phyloP scores from a whole-genome alignment of 1,140 invertebrate genomes.

The Drosophila seguyi region DNA sequence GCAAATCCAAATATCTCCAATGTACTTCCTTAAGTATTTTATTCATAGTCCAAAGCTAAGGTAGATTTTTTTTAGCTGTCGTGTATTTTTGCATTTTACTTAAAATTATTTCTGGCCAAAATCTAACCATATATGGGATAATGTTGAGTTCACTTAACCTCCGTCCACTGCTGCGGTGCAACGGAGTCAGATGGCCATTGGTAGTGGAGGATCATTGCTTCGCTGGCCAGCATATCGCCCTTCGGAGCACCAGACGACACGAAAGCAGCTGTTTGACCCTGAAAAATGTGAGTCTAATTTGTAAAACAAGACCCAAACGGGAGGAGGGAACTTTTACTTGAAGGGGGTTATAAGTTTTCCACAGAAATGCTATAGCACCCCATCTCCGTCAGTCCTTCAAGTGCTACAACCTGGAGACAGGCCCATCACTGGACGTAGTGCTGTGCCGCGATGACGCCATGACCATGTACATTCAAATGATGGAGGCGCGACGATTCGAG shows the following conservation, averaged over 20 bases:
- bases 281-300: slow-evolving; percentile 57
- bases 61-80: background rate
- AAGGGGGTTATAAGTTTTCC: background rate
- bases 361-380: background rate
- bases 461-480: slow-evolving; percentile 88
- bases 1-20: too few species aligned
- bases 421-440: slow-evolving; percentile 88
- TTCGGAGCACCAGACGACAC: background rate
- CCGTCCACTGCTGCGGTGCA: background rate
- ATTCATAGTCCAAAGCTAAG: background rate
- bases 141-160: slow-evolving; percentile 10
- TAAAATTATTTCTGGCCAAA: background rate
- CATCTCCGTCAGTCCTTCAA: slow-evolving; percentile 85
- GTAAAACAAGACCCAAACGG: too few species aligned
- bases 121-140: background rate
- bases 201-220: too few species aligned
- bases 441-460: slow-evolving; percentile 89
- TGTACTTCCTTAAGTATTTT: background rate
- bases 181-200: background rate
- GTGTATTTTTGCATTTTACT: background rate
- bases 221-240: too few species aligned
- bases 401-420: slow-evolving; percentile 93
- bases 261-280: slow-evolving; percentile 48
- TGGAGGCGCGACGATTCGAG: slow-evolving; percentile 89
- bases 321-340: background rate